phyloP scores from a whole-genome alignment of 2,797 vertebrate species.

The Anas acuta region DNA sequence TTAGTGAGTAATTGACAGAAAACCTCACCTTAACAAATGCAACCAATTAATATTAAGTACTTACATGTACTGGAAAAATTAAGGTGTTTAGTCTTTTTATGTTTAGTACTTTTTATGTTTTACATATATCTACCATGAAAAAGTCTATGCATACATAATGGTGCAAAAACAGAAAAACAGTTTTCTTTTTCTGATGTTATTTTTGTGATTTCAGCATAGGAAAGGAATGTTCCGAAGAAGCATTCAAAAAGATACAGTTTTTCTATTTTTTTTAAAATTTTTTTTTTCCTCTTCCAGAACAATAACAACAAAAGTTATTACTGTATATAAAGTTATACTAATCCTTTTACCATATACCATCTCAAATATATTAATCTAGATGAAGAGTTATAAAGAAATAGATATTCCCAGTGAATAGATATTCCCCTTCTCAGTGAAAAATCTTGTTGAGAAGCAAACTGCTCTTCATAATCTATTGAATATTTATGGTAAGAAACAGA shows the following conservation, averaged over 20 bases:
- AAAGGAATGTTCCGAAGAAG: background rate
- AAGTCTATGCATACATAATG: background rate
- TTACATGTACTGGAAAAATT: background rate
- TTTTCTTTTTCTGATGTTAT: background rate
- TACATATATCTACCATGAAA: background rate
- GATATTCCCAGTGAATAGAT: too few relatives aligned
- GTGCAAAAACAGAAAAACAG: background rate
- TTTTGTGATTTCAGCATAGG: background rate
- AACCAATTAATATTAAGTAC: background rate
- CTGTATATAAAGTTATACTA: background rate
- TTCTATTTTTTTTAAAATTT: background rate
- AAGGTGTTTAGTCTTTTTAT: background rate
- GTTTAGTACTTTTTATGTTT: background rate
- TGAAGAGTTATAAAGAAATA: background rate
- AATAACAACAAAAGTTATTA: background rate
- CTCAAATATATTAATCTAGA: background rate
- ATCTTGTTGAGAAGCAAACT: background rate
- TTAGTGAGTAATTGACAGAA: background rate
- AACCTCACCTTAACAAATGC: slow-evolving; percentile 3
- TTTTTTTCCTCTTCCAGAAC: background rate
- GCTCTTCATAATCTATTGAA: background rate
- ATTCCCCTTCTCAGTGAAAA: background rate
- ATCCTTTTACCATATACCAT: background rate
- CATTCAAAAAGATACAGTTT: background rate
- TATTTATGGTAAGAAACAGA: background rate